Evolutionary conservation across 2,797 vertebrate species (phyloP).

Genomic region (Capromys pilorides): DNA sequence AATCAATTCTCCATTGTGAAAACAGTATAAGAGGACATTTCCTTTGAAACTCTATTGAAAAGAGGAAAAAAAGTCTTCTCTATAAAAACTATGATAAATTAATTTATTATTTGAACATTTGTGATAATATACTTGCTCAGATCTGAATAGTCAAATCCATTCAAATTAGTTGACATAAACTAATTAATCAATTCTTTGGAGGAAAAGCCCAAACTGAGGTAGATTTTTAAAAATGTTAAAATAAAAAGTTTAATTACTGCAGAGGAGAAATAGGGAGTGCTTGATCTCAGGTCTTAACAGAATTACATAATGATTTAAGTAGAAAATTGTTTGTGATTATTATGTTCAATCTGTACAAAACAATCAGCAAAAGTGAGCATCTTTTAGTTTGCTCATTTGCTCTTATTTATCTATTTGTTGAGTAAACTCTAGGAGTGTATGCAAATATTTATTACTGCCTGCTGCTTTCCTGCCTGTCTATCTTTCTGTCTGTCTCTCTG

Average conservation of each 20-base stretch:
- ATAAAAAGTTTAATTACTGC: slow-evolving; percentile 69
- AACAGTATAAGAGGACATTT: slow-evolving; percentile 48
- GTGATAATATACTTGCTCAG: slow-evolving; percentile 56
- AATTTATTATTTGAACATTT: slow-evolving; percentile 67
- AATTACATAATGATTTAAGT: slow-evolving; percentile 60
- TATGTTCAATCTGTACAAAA: slow-evolving; percentile 54
- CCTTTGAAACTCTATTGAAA: slow-evolving; percentile 56
- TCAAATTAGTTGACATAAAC: slow-evolving; percentile 65
- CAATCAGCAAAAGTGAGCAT: slow-evolving; percentile 28
- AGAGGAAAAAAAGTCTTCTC: not conserved
- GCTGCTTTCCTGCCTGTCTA: not conserved
- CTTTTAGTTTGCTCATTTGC: slow-evolving; percentile 35
- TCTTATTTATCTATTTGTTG: slow-evolving; percentile 40
- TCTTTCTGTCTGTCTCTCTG: not conserved
- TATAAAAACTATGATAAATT: slow-evolving; percentile 56
- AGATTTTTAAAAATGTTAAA: slow-evolving; percentile 68
- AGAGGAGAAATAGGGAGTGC: slow-evolving; percentile 46
- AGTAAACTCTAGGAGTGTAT: not conserved
- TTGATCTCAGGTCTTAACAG: slow-evolving; percentile 62
- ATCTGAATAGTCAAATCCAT: slow-evolving; percentile 63
- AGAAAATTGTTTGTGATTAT: slow-evolving; percentile 67
- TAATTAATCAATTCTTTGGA: slow-evolving; percentile 71
- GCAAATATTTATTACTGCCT: not conserved
- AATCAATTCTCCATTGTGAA: slow-evolving; percentile 25
- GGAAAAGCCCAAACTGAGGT: slow-evolving; percentile 54